Base-by-base conservation (phyloP, 1,140 invertebrate genomes). In the Dreissena polymorpha region DNA sequence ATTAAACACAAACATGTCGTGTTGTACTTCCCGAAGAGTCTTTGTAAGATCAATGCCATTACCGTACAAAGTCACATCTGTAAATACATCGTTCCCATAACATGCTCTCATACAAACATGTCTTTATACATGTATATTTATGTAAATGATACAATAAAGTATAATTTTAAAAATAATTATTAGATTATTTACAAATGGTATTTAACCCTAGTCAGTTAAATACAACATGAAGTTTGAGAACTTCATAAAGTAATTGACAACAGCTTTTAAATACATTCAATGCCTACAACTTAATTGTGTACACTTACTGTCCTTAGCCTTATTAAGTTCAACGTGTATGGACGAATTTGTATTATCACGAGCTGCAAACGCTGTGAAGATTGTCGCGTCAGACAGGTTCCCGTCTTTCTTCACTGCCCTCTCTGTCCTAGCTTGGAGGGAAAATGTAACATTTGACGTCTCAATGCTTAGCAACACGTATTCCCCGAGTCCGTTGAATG, bases 401-500 rank as follows among this genome's bases (percentile, higher is more conserved):
- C 75, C 75, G 68, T 78, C 75, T 27, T 69, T 5, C 53, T 69
- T 67, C 10, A 69, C 7, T 13, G 75, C 63, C 51, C 75, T 16
- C 25, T 50, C 65, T 21, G 75, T 78, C 51, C 75, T 78, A 53
- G 75, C 75, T 50, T 78, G 75, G 16, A 78, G 64, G 25, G 51
- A 39, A 69, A 68, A 69, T 23, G 63, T 68, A 0, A 25, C 16
- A 13, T 78, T 78, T 21, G 50, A n/a, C 10, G 63, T 65, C 10
- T 51, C 10, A 50, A 78, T 49, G 21, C 25, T 39, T 14, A 78
- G 60, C n/a, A 99, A 92, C 0, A 97, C 96, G 88, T 97, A 99
- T 93, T 99, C 98, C 86, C 98, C 98, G 94, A 97, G 96, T 3
- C 98, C 98, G 89, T 99, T 99, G 93, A 99, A 99, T 0, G 97